Evolutionary conservation across 1,140 invertebrate species (phyloP), one percentile per base, ranked within the genome.

Genomic region (Thaumetopoea pityocampa): DNA sequence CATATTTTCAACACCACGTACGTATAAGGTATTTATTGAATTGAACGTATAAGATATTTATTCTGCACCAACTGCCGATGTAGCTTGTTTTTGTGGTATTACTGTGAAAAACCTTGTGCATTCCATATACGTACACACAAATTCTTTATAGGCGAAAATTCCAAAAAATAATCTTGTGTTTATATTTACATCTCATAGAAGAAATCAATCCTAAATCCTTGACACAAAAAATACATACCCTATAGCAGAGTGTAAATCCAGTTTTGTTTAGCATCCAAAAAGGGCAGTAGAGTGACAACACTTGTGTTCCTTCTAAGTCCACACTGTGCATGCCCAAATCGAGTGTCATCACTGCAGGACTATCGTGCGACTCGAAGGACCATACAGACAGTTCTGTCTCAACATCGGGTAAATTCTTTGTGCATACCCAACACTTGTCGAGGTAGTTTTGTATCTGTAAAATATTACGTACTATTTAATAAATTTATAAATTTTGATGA

Each of bases 201-300:
- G 15, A 35, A 24, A 15, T 4, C n/a, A 23, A 4, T 2, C n/a
- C 5, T 11, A 26, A 23, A 27, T 28, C n/a, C 9, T 18, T 15
- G 23, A 11, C 19, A 27, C 3, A 34, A 22, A 14, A n/a, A 5
- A 33, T 37, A 88, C 90, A 89, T 86, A 98, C 95, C 87, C 93
- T 91, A 67, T 99, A 99, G 5, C 89, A 90, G 0, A 99, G 78
- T 71, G 91, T 90, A 35, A 94, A 85, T 10, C 93, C 94, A 7
- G 98, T 99, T 80, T 98, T 97, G 80, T 99, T 99, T 4, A 99
- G 87, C 94, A 99, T 97, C 97, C 98, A 99, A 85, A 98, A 99
- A 4, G 98, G 98, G 70, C 94, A 96, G 70, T 96, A 99, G 0
- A 99, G 72, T 0, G 93, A 90, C 5, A 86, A 45, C 33, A 83